Base-by-base conservation (phyloP, 2,888 invertebrate genomes). In the Eupithecia exiguata region DNA sequence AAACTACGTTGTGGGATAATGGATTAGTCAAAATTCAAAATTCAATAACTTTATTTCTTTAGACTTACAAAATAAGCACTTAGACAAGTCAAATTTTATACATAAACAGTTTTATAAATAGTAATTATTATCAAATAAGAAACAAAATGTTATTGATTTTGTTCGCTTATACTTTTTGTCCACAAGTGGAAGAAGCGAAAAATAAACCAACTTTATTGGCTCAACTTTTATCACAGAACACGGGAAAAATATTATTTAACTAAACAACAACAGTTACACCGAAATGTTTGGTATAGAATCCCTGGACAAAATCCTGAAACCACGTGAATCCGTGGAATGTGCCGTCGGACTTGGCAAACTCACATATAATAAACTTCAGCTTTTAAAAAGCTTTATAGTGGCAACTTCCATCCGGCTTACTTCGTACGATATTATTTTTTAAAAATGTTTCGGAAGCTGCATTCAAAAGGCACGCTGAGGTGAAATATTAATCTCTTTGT, bases 381-480 rank as follows among this genome's bases (percentile, higher is more conserved):
- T 69, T 72, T 71, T 73, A 73, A 74, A 77, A 77, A 71, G 72
- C 75, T 77, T 75, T 71, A 74, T 71, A 67, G 74, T 71, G 72
- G 69, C n/a, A 69, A 69, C 53, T 58, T 40, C 40, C 36, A 70
- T 71, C 69, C 73, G 71, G 66, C 70, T 46, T 70, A 68, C 69
- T 69, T 73, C 66, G 70, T 70, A 53, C 65, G 68, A 68, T 70
- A 75, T 72, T 72, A 68, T 70, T 75, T 75, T 46, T 74, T 49
- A 70, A 70, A 72, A 75, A 69, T 61, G 49, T 75, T 71, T 63
- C 69, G 63, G 70, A 72, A 68, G 63, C 72, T 74, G 38, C 74
- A 69, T 68, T 75, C 69, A 70, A 49, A 46, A 61, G 21, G 38
- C 49, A 65, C 58, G 38, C 38, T 38, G 61, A 46, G 61, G 21